These are phyloP conservation scores for Manis crassicaudata DNA, from an alignment of 2,797 vertebrate genomes.

Conservation along the genomic window DNA sequence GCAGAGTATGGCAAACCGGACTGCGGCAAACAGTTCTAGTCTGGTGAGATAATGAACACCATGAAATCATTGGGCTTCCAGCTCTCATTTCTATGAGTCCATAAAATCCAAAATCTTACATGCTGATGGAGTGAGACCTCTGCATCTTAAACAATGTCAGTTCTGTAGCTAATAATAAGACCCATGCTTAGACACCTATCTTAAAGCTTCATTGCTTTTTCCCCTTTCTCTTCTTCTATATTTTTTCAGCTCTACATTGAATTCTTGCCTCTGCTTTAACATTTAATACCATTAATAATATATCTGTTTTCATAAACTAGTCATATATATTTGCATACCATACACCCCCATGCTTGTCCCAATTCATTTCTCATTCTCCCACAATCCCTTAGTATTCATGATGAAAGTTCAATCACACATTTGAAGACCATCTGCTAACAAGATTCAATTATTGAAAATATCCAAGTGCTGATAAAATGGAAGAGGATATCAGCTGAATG, in stretches of 20 bases:
- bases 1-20: constrained; percentile 71
- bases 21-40: neutral
- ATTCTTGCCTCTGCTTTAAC: neutral
- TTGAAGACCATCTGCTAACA: neutral
- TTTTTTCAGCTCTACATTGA: neutral
- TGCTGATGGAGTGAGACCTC: constrained; percentile 57
- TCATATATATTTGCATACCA: neutral
- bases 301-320: neutral
- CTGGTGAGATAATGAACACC: constrained; percentile 71
- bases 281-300: neutral
- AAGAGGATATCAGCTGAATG: neutral
- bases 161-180: constrained; percentile 72
- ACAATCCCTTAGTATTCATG: neutral
- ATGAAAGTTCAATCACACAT: neutral
- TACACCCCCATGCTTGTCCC: neutral
- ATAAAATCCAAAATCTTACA: constrained; percentile 55
- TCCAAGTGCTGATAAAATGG: neutral
- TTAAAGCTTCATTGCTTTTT: neutral
- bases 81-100: constrained; percentile 69
- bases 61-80: constrained; percentile 66
- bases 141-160: constrained; percentile 65
- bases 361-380: neutral
- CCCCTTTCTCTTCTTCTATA: neutral
- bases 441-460: neutral
- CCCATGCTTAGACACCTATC: neutral